Conservation (phyloP, 2,888 invertebrate genomes). For the Tenodera sinensis region DNA sequence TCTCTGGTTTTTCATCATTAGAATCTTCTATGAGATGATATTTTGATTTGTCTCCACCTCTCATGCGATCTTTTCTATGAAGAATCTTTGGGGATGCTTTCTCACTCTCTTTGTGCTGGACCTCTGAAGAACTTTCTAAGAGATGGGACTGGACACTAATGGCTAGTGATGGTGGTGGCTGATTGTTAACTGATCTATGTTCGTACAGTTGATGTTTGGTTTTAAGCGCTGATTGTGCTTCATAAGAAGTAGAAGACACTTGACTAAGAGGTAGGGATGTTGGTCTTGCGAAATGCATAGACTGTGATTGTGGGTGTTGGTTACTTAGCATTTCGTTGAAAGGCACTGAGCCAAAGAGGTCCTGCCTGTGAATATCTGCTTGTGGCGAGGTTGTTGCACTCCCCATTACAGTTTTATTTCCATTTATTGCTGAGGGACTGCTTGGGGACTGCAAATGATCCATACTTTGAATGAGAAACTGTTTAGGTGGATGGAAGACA, state of each 20-base stretch:
- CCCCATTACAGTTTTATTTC: not conserved
- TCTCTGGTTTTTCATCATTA: slow-evolving; percentile 40
- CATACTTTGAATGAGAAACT: not conserved
- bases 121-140: not conserved
- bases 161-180: not conserved
- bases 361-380: slow-evolving; percentile 19
- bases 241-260: not conserved
- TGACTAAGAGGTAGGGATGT: slow-evolving; percentile 17
- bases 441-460: not conserved
- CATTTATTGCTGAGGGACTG: not conserved
- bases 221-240: not conserved
- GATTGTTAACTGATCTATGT: not conserved
- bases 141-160: not conserved
- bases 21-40: slow-evolving; percentile 52
- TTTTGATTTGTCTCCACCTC: slow-evolving; percentile 47
- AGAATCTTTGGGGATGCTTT: not conserved
- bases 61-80: slow-evolving; percentile 38
- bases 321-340: slow-evolving; percentile 30
- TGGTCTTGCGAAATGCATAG: slow-evolving; percentile 10
- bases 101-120: not conserved
- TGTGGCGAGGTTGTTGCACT: not conserved
- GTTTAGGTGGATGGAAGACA: not conserved
- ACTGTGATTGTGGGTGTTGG: not conserved
- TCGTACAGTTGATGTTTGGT: not conserved
- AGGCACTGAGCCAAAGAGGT: slow-evolving; percentile 39